phyloP scores from a whole-genome alignment of 2,888 invertebrate species.

The Eustalomyia histrio region DNA sequence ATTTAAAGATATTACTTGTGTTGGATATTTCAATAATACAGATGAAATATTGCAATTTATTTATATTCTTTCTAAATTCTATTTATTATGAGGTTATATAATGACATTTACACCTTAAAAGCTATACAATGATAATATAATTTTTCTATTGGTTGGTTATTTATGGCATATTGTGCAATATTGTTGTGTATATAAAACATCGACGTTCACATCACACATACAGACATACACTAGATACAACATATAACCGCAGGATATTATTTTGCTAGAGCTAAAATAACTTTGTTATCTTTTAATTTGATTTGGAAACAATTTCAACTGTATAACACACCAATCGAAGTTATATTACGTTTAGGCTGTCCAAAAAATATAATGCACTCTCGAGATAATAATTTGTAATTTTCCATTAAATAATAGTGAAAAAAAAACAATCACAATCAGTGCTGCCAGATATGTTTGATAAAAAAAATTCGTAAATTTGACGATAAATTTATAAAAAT shows the following conservation, averaged over 20 bases:
- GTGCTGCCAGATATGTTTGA: no score
- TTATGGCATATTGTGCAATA: conserved; percentile 42
- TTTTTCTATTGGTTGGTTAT: conserved; percentile 2
- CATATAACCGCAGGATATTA: conserved; percentile 60
- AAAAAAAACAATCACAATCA: no score
- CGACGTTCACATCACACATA: conserved; percentile 6
- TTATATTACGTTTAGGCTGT: neutral
- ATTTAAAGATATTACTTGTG: no score
- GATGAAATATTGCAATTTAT: neutral
- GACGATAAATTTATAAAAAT: no score
- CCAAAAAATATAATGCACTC: neutral
- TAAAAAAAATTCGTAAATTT: no score
- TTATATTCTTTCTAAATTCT: neutral
- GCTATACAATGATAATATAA: neutral
- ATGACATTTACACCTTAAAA: neutral
- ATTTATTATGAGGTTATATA: neutral
- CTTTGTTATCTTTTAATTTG: conserved; percentile 67
- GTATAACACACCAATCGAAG: conserved; percentile 9
- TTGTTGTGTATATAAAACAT: conserved; percentile 1
- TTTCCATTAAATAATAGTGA: no score
- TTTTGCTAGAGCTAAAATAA: conserved; percentile 54
- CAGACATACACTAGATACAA: neutral
- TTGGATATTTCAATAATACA: neutral
- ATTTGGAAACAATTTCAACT: conserved; percentile 60
- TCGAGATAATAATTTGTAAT: no score